Base-by-base conservation (phyloP, 2,797 vertebrate species). In the Percopsis omiscomaycus region DNA sequence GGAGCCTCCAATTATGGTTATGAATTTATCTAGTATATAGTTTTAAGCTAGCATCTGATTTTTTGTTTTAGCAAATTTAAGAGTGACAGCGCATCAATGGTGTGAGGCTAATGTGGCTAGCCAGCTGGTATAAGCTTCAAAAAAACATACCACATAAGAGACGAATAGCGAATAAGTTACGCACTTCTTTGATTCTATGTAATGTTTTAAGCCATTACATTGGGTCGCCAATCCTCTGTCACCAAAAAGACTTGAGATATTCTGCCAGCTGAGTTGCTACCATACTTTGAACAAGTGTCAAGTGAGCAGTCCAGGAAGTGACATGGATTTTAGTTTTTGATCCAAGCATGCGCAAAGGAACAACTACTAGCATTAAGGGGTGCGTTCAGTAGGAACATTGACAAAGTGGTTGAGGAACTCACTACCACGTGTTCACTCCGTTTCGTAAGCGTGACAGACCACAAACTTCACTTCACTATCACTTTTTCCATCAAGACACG, bases 141-240 rank as follows among this genome's bases (percentile, higher is more conserved):
- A 42, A 37, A 42, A 10, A 8, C n/a, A 53, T 42, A 4, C 4
- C 6, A 5, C 9, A 0, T 1, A 45, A 30, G 1, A 44, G 16
- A 0, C 3, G 5, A 0, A 5, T 2, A 0, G 0, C 4, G 8
- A 42, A 47, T 3, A 12, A 2, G 0, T 10, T 9, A 8, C 68
- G 79, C 55, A 85, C 87, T 78, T 68, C n/a, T 59, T 13, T 12
- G 51, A 30, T 10, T 56, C 16, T 63, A n/a, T 54, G 22, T 22
- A 2, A 47, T 56, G 12, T 11, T 16, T 75, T 55, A 63, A 30
- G 78, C 71, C 86, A 87, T 82, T 2, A 28, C 74, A 50, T 14
- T 22, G 1, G 0, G 28, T 59, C 28, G 13, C 4, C 15, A 0
- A 15, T 12, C 27, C 63, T 71, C 78, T 80, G 29, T 4, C 30